phyloP scores from a whole-genome alignment of 2,113 vertebrate genomes.

The Cnemophilus loriae region DNA sequence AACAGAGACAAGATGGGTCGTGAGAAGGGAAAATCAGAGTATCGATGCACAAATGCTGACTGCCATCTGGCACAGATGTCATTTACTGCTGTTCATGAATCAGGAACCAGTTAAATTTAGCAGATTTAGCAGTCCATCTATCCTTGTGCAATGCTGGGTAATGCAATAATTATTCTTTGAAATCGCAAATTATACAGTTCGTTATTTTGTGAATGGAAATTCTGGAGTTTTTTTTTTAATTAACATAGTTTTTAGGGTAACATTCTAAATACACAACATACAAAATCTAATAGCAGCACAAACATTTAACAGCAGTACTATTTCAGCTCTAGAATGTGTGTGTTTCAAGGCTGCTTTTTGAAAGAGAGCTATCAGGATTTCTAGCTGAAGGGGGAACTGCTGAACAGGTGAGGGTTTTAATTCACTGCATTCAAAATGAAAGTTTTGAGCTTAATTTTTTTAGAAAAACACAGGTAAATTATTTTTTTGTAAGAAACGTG shows the following conservation, averaged over 20 bases:
- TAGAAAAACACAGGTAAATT: neutral
- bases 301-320: neutral
- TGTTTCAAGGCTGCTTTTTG: neutral
- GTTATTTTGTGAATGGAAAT: neutral
- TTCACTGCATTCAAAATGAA: neutral
- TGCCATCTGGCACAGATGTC: slow-evolving; percentile 65
- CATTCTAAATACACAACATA: neutral
- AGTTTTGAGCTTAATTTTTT: neutral
- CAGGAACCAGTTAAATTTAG: slow-evolving; percentile 56
- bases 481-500: neutral
- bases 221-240: neutral
- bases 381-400: neutral
- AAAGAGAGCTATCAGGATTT: neutral
- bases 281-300: neutral
- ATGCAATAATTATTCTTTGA: slow-evolving; percentile 23
- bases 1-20: neutral
- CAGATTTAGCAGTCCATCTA: neutral
- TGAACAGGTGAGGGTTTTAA: neutral
- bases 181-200: neutral
- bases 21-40: neutral
- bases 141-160: neutral
- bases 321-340: neutral
- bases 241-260: neutral
- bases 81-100: slow-evolving; percentile 61
- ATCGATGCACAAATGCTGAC: neutral